A percentile compares a stretch with the other conserved stretches of the same genome.
phyloP scores from a whole-genome alignment of 2,113 vertebrate genomes.

The Alectura lathami region DNA sequence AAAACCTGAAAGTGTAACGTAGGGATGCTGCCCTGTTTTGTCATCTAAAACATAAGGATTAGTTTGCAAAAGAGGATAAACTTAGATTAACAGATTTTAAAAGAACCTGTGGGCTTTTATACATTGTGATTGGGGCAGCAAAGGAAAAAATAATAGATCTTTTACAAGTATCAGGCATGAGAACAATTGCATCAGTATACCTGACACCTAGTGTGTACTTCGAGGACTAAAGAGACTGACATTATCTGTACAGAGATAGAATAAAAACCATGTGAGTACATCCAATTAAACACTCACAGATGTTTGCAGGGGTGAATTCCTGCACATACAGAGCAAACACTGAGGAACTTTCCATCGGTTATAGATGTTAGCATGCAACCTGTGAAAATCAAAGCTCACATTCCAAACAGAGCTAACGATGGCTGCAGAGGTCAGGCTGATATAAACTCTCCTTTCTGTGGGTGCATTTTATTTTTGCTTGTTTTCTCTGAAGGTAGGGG shows the following conservation, averaged over 20 bases:
- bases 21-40: neutral
- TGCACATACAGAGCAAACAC: neutral
- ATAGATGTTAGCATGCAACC: neutral
- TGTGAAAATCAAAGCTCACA: neutral
- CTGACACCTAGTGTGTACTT: neutral
- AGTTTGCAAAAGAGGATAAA: neutral
- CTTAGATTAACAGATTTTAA: slow-evolving; percentile 1
- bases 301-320: neutral
- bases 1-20: slow-evolving; percentile 23
- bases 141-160: neutral
- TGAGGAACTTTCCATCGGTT: rapidly evolving
- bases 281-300: neutral
- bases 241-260: neutral
- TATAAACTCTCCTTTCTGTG: neutral
- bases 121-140: neutral
- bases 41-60: slow-evolving; percentile 54
- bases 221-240: neutral
- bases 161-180: neutral
- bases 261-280: neutral
- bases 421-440: neutral
- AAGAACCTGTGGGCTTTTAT: neutral
- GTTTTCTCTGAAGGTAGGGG: neutral
- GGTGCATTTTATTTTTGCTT: neutral
- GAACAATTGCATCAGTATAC: neutral
- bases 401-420: rapidly evolving